These are phyloP conservation scores for Xylota segnis DNA, from an alignment of 2,888 invertebrate species.

Conservation along the genomic window DNA sequence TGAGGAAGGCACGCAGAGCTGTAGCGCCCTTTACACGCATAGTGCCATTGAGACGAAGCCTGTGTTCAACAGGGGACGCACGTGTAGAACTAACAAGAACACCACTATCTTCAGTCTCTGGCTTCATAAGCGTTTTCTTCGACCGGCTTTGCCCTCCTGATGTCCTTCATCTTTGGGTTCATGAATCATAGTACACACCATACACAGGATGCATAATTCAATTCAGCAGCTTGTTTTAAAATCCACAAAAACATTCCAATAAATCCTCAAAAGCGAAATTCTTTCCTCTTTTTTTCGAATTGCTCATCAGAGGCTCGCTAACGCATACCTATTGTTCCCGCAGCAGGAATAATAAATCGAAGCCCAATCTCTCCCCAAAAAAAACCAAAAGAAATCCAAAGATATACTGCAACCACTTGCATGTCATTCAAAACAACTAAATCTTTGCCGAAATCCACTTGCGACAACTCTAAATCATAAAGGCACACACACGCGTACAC, in stretches of 20 bases:
- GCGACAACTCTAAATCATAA: conserved; percentile 73
- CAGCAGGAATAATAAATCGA: conserved; percentile 57
- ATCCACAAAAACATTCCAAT: conserved; percentile 10
- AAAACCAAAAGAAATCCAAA: neutral
- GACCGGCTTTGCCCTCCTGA: no score
- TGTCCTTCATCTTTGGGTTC: no score
- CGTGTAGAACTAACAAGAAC: no score
- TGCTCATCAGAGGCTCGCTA: conserved; percentile 19
- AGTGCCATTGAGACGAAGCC: no score
- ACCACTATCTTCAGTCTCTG: no score
- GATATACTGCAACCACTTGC: conserved; percentile 28
- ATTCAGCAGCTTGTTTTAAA: neutral
- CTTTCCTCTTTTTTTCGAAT: conserved; percentile 2
- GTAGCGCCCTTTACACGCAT: no score
- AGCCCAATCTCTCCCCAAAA: neutral
- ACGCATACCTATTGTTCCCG: conserved; percentile 1
- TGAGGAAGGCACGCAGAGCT: no score
- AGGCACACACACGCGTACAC: conserved; percentile 26
- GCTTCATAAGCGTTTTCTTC: no score
- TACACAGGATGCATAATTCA: neutral
- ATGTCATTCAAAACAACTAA: conserved; percentile 69
- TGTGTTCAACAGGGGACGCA: no score
- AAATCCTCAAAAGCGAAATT: conserved; percentile 13
- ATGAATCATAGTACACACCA: neutral
- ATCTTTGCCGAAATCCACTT: conserved; percentile 58